Base-by-base conservation (phyloP, 2,888 invertebrate species). In the Plebejus melissa region DNA sequence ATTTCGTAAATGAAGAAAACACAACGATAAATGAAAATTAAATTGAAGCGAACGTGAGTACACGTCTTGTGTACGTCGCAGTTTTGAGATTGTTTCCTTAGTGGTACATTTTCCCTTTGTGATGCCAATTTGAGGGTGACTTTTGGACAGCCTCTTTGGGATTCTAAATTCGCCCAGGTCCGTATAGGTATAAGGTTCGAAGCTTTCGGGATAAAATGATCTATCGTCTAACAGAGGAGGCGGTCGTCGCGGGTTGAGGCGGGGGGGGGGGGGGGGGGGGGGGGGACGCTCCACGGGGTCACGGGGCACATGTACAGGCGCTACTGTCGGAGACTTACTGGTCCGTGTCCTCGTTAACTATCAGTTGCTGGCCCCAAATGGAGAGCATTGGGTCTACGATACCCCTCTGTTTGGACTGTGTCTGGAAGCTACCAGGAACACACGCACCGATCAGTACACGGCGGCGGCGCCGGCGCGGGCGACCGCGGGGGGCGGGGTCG, bases 341-440 rank as follows among this genome's bases (percentile, higher is more conserved):
- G 95, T 97, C 97, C 91, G 98, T 97, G 95, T 98, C 98, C 96
- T 98, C 98, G 96, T 97, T 98, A 94, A 98, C 97, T 95, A 98
- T 97, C 95, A 98, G 97, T 96, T 98, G 98, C 95, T 98, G 98
- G 95, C 98, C 98, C 98, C 98, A 98, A 95, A 98, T 98, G 95
- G 97, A 97, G 95, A 98, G 97, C 98, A 98, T 98, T 95, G 98
- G 98, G 96, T 98, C 98, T 96, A 98, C 97, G 96, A 98, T 97
- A 96, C 98, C 98, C 95, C 97, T 97, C 96, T 97, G 97, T 96
- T 97, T 98, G 95, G 96, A 95, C 94, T 96, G 96, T 94, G 96
- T 96, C 96, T 96, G 96, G 96, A 96, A 96, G 95, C 96, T 96
- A 94, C 90, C 92, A 86, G 88, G 90, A 92, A 92, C 90, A 92